Evolutionary conservation across 1,140 invertebrate species (phyloP), one percentile per base, ranked within the genome.

Genomic region (Aphelenchoides fujianensis): DNA sequence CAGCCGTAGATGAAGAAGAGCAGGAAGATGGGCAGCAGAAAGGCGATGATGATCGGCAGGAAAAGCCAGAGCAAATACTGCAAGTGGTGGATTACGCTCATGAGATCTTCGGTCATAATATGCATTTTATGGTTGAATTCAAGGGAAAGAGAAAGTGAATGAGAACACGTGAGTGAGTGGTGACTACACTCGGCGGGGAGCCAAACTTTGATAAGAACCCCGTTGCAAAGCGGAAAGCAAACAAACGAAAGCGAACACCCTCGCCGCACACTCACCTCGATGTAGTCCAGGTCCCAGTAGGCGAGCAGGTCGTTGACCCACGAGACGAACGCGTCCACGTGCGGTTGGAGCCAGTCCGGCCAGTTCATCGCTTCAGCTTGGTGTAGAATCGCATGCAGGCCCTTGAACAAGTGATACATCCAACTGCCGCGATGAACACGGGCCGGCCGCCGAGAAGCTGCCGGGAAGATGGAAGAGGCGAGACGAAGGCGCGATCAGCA

Each of bases 1-100:
- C 79, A 84, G 28, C 83, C 83, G 52, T 83, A 84, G 36, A 83
- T 84, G 68, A 84, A 83, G 36, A 83, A 70, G 7, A 84, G 59
- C 7, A 83, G 69, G 30, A 84, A 70, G 30, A 83, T 68, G 28
- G 82, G 82, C 28, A 83, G 48, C 31, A 83, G 61, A 59, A 83
- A 83, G 27, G 76, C 77, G 52, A 83, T 69, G 64, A 83, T 76
- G 69, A 83, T 78, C 7, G 82, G 82, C 12, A 84, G 61, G 54
- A 83, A 79, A 9, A 83, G 70, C 82, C 83, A 83, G 7, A 83
- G 55, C 12, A 83, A 55, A 57, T 83, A 84, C 83, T 82, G 61
- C 71, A 75, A 72, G 69, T 59, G 23, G 55, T 64, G 19, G 5
- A 19, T 52, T 59, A 59, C 23, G 37, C 16, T 16, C 30, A 34